These are phyloP conservation scores for Melanargia galathea DNA, from an alignment of 2,888 invertebrate species.

Conservation along the genomic window DNA sequence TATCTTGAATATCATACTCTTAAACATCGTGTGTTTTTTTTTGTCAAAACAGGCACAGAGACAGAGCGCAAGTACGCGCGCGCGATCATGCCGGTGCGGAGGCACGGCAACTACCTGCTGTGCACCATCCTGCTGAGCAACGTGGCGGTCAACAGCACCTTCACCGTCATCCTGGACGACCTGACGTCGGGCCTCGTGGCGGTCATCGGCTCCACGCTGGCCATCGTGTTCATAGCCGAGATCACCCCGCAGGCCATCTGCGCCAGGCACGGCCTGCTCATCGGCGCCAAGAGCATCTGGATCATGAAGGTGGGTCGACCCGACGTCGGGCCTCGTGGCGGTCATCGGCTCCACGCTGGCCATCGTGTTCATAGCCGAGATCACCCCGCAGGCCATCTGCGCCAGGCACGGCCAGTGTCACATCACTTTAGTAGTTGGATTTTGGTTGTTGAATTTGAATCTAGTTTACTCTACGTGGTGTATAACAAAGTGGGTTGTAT, in stretches of 20 bases:
- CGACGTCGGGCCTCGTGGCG: too few species aligned
- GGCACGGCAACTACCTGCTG: constrained; percentile 96
- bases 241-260: constrained; percentile 98
- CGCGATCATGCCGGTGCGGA: constrained; percentile 94
- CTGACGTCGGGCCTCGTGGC: constrained; percentile 95
- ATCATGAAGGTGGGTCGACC: constrained; percentile 87
- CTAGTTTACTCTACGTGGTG: too few species aligned
- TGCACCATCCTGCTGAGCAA: constrained; percentile 91
- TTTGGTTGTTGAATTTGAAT: too few species aligned
- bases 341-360: background rate
- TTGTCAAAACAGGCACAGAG: constrained; percentile 85
- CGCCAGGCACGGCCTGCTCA: constrained; percentile 95
- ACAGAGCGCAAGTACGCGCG: constrained; percentile 91
- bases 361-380: background rate
- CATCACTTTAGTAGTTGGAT: too few species aligned
- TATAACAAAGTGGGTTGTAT: background rate
- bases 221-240: constrained; percentile 98
- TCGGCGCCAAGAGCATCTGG: constrained; percentile 97
- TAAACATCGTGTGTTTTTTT: background rate
- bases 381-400: too few species aligned
- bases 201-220: constrained; percentile 93
- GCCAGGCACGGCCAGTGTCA: too few species aligned
- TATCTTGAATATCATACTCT: too few species aligned
- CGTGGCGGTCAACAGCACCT: constrained; percentile 97
- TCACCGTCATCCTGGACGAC: constrained; percentile 97